Percentiles rank a stretch among this genome's conserved stretches.
Conservation (phyloP, 2,888 invertebrate genomes). For the Dysmachus trigonus region DNA sequence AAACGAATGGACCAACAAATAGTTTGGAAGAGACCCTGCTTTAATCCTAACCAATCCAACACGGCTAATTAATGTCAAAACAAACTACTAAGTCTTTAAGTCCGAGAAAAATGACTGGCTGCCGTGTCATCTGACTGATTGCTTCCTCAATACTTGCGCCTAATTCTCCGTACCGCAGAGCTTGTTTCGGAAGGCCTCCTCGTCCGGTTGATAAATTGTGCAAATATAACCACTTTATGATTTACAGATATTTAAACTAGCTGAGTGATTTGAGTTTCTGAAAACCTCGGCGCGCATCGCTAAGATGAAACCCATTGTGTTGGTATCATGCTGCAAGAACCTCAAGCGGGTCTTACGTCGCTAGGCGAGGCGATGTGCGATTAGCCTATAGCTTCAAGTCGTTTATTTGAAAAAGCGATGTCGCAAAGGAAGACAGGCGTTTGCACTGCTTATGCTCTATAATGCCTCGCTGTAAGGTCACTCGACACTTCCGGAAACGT, state of each 20-base stretch:
- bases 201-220: background rate
- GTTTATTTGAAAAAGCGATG: background rate
- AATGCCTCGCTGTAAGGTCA: background rate
- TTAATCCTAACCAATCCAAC: background rate
- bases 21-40: too few species aligned
- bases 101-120: background rate
- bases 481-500: background rate
- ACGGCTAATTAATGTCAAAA: background rate
- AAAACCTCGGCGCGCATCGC: background rate
- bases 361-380: background rate
- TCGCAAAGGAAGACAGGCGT: background rate
- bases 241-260: background rate
- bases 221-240: background rate
- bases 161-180: background rate
- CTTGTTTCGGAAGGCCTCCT: background rate
- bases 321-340: background rate
- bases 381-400: background rate
- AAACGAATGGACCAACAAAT: too few species aligned
- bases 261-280: background rate
- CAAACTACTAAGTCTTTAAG: background rate
- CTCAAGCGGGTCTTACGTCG: background rate
- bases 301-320: background rate
- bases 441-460: background rate
- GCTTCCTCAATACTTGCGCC: background rate
- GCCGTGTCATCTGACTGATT: background rate